phyloP scores from a whole-genome alignment of 1,140 invertebrate genomes.

The Idris sp. region DNA sequence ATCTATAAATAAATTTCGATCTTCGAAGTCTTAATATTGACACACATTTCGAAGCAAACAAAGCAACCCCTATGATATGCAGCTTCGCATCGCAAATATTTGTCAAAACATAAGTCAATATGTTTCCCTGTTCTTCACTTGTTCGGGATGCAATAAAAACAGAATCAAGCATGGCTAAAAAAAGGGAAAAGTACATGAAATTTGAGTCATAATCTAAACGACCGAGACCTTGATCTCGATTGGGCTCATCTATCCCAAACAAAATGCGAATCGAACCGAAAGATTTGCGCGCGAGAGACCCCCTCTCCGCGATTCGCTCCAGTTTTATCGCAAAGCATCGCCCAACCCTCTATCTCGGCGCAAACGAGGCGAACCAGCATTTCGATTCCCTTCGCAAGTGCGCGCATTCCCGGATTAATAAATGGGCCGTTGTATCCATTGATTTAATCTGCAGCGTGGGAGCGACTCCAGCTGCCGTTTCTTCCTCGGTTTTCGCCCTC shows the following conservation, averaged over 20 bases:
- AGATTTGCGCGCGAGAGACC: constrained; percentile 26
- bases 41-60: too few relatives aligned
- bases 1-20: too few relatives aligned
- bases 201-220: constrained; percentile 26
- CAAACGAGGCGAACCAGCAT: constrained; percentile 57
- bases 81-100: constrained; percentile 47
- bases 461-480: constrained; percentile 44
- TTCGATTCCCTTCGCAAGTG: constrained; percentile 58
- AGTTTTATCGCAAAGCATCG: constrained; percentile 54
- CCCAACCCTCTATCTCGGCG: constrained; percentile 41
- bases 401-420: constrained; percentile 63
- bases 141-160: constrained; percentile 38
- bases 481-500: constrained; percentile 39
- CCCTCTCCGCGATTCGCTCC: constrained; percentile 30
- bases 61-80: constrained; percentile 11
- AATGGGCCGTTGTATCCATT: constrained; percentile 64
- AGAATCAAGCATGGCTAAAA: constrained; percentile 18
- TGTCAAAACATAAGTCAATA: constrained; percentile 41
- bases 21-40: too few relatives aligned
- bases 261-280: constrained; percentile 57
- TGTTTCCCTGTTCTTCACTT: constrained; percentile 12
- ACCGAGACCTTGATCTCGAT: constrained; percentile 58
- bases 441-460: constrained; percentile 61
- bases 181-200: constrained; percentile 23
- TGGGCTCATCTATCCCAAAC: constrained; percentile 43